A percentile compares a stretch with the other conserved stretches of the same genome.
Evolutionary conservation across 1,140 invertebrate genomes (phyloP).

Genomic region (Sycophaga agraensis): DNA sequence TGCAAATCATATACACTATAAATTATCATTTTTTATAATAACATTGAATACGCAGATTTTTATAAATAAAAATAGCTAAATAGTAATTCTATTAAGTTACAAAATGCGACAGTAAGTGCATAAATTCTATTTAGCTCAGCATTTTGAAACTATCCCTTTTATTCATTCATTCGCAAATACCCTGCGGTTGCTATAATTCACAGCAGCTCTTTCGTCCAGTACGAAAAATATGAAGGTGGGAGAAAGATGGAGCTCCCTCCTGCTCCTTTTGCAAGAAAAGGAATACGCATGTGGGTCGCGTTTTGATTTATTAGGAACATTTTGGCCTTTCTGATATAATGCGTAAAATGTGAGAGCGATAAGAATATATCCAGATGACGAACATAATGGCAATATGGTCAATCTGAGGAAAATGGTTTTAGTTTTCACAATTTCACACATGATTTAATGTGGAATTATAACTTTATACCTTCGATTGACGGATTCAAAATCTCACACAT

Average conservation of each 20-base stretch:
- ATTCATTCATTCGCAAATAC: constrained; percentile 21
- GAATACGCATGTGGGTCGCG: constrained; percentile 5
- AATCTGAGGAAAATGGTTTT: background rate
- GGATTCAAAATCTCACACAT: too few species aligned
- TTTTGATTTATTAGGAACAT: constrained; percentile 19
- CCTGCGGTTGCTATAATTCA: too few species aligned
- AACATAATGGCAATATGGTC: background rate
- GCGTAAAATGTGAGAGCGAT: constrained; percentile 22
- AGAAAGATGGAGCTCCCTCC: too few species aligned
- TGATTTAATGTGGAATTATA: too few species aligned
- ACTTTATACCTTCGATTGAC: too few species aligned
- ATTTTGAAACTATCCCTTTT: constrained; percentile 13
- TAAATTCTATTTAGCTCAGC: constrained; percentile 13
- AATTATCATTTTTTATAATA: too few species aligned
- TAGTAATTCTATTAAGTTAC: too few species aligned
- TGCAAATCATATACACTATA: too few species aligned
- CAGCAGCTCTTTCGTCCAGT: too few species aligned
- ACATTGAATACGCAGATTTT: too few species aligned
- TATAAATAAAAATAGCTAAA: too few species aligned
- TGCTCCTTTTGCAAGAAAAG: background rate
- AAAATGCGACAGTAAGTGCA: background rate
- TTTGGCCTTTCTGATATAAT: constrained; percentile 5
- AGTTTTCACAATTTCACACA: background rate
- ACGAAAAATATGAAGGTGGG: constrained; percentile 8
- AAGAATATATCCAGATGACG: constrained; percentile 37